Percentiles rank a stretch among this genome's conserved stretches.
phyloP scores from a whole-genome alignment of 2,888 invertebrate species.

The Chymomyza caudatula region DNA sequence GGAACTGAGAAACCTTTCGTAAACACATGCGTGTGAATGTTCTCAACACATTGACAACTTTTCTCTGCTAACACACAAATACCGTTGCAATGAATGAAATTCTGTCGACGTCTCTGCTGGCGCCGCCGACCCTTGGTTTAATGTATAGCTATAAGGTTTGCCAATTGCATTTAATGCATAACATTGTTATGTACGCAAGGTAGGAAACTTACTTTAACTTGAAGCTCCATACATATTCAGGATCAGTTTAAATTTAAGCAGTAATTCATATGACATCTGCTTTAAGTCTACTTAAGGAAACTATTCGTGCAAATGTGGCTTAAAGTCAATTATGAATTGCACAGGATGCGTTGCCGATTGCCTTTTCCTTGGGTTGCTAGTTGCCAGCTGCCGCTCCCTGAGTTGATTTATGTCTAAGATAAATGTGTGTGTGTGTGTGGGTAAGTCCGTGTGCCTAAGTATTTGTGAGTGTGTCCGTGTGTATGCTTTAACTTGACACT shows the following conservation, averaged over 20 bases:
- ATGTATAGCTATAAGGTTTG: too few species aligned
- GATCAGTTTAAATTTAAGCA: neutral
- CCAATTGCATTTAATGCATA: too few species aligned
- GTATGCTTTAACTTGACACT: conserved; percentile 65
- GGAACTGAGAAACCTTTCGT: too few species aligned
- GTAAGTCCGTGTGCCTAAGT: conserved; percentile 35
- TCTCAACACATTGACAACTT: too few species aligned
- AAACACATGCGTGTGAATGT: too few species aligned
- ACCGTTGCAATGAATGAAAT: too few species aligned
- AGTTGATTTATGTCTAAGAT: neutral
- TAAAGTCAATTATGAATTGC: neutral
- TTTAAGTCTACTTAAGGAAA: neutral
- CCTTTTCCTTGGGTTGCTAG: neutral
- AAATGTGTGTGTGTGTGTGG: conserved; percentile 16
- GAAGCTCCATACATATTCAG: too few species aligned
- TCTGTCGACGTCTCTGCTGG: too few species aligned
- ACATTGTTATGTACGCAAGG: too few species aligned
- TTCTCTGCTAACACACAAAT: too few species aligned
- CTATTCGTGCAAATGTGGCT: neutral
- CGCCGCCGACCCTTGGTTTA: too few species aligned
- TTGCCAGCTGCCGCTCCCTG: neutral
- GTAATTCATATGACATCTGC: neutral
- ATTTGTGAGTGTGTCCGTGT: conserved; percentile 8
- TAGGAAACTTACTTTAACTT: too few species aligned
- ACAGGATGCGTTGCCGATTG: neutral